phyloP scores from a whole-genome alignment of 92 coral and sea anemone genomes.

The Heliopora coerulea region DNA sequence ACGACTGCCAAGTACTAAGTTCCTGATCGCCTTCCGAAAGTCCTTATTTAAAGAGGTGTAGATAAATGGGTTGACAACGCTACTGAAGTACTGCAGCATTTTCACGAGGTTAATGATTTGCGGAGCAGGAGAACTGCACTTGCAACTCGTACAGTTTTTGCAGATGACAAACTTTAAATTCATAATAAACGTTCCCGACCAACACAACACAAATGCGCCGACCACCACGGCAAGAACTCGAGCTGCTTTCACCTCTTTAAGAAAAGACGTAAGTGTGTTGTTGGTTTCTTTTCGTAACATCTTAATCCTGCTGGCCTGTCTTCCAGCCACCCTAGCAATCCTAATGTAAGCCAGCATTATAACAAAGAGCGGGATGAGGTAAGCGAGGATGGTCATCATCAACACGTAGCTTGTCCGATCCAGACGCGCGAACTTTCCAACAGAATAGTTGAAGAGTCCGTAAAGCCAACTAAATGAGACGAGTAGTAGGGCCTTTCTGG shows the following conservation, averaged over 20 bases:
- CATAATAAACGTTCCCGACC: constrained; percentile 82
- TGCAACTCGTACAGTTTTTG: constrained; percentile 29
- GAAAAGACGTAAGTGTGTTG: constrained; percentile 10
- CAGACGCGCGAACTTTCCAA: constrained; percentile 36
- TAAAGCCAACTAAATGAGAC: constrained; percentile 75
- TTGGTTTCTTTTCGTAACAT: constrained; percentile 3
- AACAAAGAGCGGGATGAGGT: constrained; percentile 6
- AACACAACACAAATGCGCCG: constrained; percentile 87
- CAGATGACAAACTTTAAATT: constrained; percentile 80
- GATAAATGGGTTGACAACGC: constrained; percentile 81
- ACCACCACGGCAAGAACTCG: constrained; percentile 87
- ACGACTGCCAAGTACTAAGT: constrained; percentile 52
- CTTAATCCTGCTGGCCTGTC: constrained; percentile 9
- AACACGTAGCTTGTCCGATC: neutral
- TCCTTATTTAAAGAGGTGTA: constrained; percentile 94
- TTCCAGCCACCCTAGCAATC: constrained; percentile 27
- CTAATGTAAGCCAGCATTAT: constrained; percentile 18
- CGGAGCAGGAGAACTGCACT: constrained; percentile 29
- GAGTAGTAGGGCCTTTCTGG: constrained; percentile 57
- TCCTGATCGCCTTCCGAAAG: constrained; percentile 72
- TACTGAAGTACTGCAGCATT: constrained; percentile 92
- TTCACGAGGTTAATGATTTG: constrained; percentile 79
- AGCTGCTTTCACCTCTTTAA: constrained; percentile 81
- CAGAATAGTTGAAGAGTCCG: constrained; percentile 63
- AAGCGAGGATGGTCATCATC: constrained; percentile 3